Evolutionary conservation across 2,888 invertebrate genomes (phyloP), one percentile per base, ranked within the genome.

Genomic region (Tenthredo livida): DNA sequence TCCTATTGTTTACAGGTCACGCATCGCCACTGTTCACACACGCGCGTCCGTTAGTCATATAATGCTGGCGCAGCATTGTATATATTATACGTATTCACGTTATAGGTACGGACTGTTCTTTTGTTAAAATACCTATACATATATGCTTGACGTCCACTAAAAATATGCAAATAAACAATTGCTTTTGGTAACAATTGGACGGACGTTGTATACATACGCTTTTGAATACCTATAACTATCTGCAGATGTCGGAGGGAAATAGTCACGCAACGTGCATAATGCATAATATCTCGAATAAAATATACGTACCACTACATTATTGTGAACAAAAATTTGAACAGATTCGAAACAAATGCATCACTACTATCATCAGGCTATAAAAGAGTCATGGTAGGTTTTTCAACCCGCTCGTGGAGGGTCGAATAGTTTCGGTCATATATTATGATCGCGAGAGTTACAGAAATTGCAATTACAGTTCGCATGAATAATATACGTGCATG

Each of bases 1-100:
- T 43, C 67, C 67, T 50, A 67, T 83, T 83, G 83, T 83, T 83
- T 83, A 70, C 83, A 33, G 43, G 83, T 83, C 83, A 83, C 83
- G 83, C 83, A 83, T 83, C 67, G 83, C 67, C 83, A 47, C 67
- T 47, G 29, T 37, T 83, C n/a, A 61, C 80, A 61, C 61, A 61
- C 58, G 29, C 61, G 40, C 61, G 80, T 80, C 40, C 58, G 50
- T 80, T 21, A 5, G 58, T 54, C 78, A 21, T 17, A 58, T 78
- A 78, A 58, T 61, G 61, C 80, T 37, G 58, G 78, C 61, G 21
- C 40, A 43, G 73, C 77, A 54, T 77, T 43, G 61, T 65, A 43
- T 40, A 65, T 47, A 70, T 25, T 33, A 70, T n/a, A 84, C 25
- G 21, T 70, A 50, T 12, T 7, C n/a, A 29, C 21, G 25, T 17